A percentile compares a stretch with the other conserved stretches of the same genome.
Conservation (phyloP, 2,113 vertebrate species). For the Megaceryle maxima region DNA sequence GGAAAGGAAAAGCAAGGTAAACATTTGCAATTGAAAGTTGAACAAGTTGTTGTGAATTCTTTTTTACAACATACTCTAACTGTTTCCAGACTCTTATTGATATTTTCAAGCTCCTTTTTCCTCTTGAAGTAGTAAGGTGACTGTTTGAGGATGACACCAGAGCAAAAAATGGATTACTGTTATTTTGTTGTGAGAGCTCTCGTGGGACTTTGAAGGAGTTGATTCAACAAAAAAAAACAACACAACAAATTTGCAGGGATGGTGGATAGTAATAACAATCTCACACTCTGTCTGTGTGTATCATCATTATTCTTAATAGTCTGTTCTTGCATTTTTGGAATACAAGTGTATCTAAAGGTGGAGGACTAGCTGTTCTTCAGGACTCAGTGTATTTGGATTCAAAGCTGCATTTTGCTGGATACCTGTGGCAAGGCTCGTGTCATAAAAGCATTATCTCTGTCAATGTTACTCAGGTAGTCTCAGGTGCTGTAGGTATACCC, state of each 20-base stretch:
- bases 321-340: not conserved
- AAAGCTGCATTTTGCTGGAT: not conserved
- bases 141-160: not conserved
- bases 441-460: not conserved
- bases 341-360: not conserved
- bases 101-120: not conserved
- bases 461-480: not conserved
- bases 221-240: not conserved
- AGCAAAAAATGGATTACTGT: not conserved
- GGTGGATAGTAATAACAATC: not conserved
- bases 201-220: not conserved
- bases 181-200: not conserved
- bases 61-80: not conserved
- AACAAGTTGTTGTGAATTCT: not conserved
- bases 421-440: not conserved
- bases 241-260: not conserved
- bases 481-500: not conserved
- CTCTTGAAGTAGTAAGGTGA: not conserved
- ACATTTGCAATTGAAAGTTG: not conserved
- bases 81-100: not conserved
- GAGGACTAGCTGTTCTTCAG: not conserved
- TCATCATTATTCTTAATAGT: not conserved
- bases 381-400: not conserved
- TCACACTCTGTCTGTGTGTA: not conserved
- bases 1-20: not conserved